These are phyloP conservation scores for Thereva nobilitata DNA, from an alignment of 2,888 invertebrate species.

Conservation along the genomic window DNA sequence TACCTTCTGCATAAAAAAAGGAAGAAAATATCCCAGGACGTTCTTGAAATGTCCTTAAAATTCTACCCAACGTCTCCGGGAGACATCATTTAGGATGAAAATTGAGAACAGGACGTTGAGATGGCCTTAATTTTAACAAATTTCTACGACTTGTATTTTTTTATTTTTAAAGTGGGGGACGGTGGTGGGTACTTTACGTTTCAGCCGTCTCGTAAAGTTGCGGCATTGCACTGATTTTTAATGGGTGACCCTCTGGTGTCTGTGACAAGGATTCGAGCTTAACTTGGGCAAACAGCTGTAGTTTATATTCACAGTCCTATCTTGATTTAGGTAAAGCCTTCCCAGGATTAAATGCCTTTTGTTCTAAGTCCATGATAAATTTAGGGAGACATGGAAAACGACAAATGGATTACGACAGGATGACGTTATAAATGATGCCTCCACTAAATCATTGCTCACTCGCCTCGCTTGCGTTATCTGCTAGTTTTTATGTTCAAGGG, in stretches of 20 bases:
- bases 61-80: background rate
- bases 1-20: conserved; percentile 12
- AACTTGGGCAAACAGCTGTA: conserved; percentile 27
- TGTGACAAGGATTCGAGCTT: conserved; percentile 30
- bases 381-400: conserved; percentile 31
- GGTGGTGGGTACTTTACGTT: too few species aligned
- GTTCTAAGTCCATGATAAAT: conserved; percentile 35
- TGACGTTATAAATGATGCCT: conserved; percentile 30
- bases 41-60: conserved; percentile 25
- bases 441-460: conserved; percentile 22
- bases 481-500: conserved; percentile 5
- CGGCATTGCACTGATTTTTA: conserved; percentile 20
- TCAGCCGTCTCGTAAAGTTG: too few species aligned
- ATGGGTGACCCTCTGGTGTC: conserved; percentile 28
- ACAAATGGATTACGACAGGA: conserved; percentile 35
- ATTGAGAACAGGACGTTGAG: conserved; percentile 19
- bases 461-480: conserved; percentile 15
- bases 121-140: too few species aligned
- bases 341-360: conserved; percentile 29
- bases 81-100: conserved; percentile 17
- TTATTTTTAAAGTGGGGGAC: too few species aligned
- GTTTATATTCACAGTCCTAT: conserved; percentile 32
- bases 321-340: conserved; percentile 32
- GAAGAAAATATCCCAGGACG: conserved; percentile 16
- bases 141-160: too few species aligned